Evolutionary conservation across 2,113 vertebrate species (phyloP).

Genomic region (Pygoscelis antarcticus): DNA sequence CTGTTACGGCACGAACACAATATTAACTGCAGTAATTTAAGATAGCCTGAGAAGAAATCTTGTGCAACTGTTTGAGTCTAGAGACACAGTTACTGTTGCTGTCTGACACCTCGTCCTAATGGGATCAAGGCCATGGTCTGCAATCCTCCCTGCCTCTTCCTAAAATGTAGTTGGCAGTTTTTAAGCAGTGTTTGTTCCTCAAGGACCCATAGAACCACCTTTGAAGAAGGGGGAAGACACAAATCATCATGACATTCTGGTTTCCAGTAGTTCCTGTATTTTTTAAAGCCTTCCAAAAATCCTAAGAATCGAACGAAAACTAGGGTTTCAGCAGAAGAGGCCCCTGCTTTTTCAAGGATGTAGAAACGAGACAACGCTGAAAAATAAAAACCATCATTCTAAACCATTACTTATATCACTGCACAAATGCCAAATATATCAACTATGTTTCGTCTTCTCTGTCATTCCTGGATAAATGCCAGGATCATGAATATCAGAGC

Average conservation of each 20-base stretch:
- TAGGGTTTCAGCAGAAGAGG: neutral
- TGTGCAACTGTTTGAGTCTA: neutral
- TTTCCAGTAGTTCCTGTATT: neutral
- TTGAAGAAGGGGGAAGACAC: neutral
- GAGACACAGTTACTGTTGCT: neutral
- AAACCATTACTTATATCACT: neutral
- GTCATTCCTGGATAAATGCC: constrained; percentile 15
- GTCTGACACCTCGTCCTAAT: neutral
- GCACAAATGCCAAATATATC: constrained; percentile 15
- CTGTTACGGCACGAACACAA: neutral
- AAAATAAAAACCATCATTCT: neutral
- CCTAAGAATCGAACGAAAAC: neutral
- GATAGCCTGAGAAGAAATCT: constrained; percentile 9
- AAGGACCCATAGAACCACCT: neutral
- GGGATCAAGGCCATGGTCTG: neutral
- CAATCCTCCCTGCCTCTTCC: neutral
- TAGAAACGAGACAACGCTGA: neutral
- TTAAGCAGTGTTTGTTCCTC: neutral
- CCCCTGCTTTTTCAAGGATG: neutral
- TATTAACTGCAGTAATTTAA: constrained; percentile 30
- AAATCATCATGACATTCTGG: neutral
- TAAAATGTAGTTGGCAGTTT: constrained; percentile 16
- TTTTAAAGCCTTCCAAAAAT: neutral
- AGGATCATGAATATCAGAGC: neutral
- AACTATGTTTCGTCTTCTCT: constrained; percentile 20